Percentiles rank a stretch among this genome's conserved stretches.
phyloP scores from a whole-genome alignment of 2,113 vertebrate species.

The Siniperca chuatsi region DNA sequence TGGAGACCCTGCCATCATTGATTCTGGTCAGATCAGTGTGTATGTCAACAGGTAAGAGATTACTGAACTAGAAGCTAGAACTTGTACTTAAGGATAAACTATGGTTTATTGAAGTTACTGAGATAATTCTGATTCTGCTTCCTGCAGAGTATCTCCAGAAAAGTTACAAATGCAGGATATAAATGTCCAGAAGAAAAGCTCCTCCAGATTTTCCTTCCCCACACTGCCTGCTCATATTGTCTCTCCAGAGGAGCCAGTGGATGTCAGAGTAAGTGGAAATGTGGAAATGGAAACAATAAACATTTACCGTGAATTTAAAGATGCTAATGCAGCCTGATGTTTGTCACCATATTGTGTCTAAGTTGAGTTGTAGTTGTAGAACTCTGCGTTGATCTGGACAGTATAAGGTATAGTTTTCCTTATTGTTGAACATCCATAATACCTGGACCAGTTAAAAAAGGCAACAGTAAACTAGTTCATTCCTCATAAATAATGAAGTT shows the following conservation, averaged over 20 bases:
- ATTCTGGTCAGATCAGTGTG: constrained; percentile 85
- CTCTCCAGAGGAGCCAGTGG: constrained; percentile 84
- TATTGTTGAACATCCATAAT: background rate
- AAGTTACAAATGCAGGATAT: constrained; percentile 79
- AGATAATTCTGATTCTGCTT: background rate
- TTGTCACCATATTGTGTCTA: background rate
- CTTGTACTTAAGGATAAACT: background rate
- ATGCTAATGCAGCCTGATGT: background rate
- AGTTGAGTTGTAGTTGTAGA: background rate
- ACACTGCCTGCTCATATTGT: constrained; percentile 75
- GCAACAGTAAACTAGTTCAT: background rate
- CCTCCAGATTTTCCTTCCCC: constrained; percentile 89
- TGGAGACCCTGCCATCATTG: constrained; percentile 84
- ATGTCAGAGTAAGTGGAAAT: constrained; percentile 86
- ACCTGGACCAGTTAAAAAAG: background rate
- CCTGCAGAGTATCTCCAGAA: constrained; percentile 74
- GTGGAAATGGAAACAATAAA: background rate
- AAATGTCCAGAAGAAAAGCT: constrained; percentile 72
- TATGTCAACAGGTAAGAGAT: constrained; percentile 91
- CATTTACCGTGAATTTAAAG: background rate
- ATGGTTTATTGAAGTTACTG: background rate
- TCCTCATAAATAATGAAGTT: background rate
- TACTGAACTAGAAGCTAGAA: background rate
- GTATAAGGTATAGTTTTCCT: background rate
- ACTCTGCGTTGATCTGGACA: background rate